These are phyloP conservation scores for Chrysomela aeneicollis DNA, from an alignment of 2,888 invertebrate genomes.

Conservation along the genomic window DNA sequence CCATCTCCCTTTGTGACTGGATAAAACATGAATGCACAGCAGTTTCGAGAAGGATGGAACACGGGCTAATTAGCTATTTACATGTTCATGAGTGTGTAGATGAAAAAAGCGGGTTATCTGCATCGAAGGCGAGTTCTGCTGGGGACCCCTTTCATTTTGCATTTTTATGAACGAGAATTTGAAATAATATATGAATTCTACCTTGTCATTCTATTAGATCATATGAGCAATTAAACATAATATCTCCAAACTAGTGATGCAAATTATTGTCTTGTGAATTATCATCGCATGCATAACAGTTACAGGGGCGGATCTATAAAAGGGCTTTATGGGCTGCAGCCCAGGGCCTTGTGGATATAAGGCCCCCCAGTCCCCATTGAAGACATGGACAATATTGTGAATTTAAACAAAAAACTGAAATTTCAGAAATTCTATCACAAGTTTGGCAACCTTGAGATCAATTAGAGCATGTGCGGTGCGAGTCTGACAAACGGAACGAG, in stretches of 20 bases:
- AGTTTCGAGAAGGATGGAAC: neutral
- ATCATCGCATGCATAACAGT: too few species aligned
- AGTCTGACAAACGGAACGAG: too few species aligned
- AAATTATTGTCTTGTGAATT: too few species aligned
- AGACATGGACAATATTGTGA: too few species aligned
- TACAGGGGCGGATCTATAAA: slow-evolving; percentile 1
- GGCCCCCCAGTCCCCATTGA: neutral
- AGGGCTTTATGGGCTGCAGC: slow-evolving; percentile 5
- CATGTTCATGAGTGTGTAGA: slow-evolving; percentile 4
- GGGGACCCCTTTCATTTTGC: neutral
- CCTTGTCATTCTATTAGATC: too few species aligned
- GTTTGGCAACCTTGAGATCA: too few species aligned
- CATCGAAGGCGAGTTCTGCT: slow-evolving; percentile 1
- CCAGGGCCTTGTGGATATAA: neutral
- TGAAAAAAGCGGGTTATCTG: slow-evolving; percentile 2
- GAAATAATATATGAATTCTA: neutral
- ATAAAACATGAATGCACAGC: neutral
- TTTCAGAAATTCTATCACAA: too few species aligned
- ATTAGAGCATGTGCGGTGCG: too few species aligned
- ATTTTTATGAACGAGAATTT: neutral
- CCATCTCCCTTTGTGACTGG: neutral
- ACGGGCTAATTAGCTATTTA: neutral
- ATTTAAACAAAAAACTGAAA: too few species aligned
- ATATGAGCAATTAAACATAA: too few species aligned
- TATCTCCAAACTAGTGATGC: too few species aligned